phyloP scores from a whole-genome alignment of 2,113 vertebrate genomes.

The Corythaeola cristata region DNA sequence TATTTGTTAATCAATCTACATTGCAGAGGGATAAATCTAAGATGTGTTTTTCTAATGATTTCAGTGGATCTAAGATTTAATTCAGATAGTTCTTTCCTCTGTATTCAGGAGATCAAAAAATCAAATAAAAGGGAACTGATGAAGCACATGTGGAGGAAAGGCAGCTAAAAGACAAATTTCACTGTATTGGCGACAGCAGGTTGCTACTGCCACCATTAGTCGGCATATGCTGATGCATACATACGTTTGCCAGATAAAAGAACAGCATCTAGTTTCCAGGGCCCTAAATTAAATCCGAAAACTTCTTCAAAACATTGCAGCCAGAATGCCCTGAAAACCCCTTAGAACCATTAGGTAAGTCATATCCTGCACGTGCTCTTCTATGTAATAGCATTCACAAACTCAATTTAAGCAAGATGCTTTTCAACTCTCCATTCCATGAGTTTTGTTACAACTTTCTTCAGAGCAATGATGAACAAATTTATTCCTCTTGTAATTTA shows the following conservation, averaged over 20 bases:
- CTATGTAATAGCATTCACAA: neutral
- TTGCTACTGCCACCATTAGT: neutral
- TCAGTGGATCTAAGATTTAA: neutral
- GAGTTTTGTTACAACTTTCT: neutral
- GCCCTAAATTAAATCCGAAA: neutral
- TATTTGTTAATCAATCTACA: neutral
- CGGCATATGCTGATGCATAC: neutral
- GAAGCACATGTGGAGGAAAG: neutral
- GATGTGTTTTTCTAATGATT: neutral
- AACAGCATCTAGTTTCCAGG: neutral
- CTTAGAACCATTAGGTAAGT: neutral
- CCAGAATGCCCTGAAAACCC: neutral
- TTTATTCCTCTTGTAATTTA: neutral
- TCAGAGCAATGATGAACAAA: neutral
- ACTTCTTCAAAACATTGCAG: neutral
- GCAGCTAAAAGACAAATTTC: neutral
- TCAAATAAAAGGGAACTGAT: neutral
- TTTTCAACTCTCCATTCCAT: neutral
- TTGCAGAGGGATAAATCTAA: neutral
- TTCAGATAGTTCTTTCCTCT: neutral
- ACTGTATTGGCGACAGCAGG: neutral
- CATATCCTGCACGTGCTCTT: neutral
- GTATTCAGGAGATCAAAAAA: neutral
- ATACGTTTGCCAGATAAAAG: neutral
- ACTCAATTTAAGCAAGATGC: neutral